phyloP scores from a whole-genome alignment of 1,140 invertebrate species.

The Drosophila littoralis region DNA sequence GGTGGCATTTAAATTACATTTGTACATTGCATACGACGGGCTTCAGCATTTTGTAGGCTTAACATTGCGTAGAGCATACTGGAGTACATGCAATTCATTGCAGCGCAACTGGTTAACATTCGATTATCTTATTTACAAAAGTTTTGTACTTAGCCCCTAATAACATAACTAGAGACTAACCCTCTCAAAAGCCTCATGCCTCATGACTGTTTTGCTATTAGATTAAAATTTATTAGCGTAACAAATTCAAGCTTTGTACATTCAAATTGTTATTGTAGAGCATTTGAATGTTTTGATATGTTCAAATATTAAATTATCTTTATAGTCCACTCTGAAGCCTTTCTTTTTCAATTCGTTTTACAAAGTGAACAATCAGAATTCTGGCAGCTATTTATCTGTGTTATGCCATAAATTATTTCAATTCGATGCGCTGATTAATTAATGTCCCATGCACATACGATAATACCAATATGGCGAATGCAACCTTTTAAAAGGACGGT shows the following conservation, averaged over 20 bases:
- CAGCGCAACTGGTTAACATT: slow-evolving; percentile 9
- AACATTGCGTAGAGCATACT: not conserved
- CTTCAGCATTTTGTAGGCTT: slow-evolving; percentile 19
- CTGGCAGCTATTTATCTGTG: slow-evolving; percentile 15
- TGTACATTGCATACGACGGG: slow-evolving; percentile 60
- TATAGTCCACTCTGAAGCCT: not conserved
- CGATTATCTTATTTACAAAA: no score
- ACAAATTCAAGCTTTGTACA: no score
- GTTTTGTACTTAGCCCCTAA: no score
- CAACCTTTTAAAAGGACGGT: slow-evolving; percentile 39
- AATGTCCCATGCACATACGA: slow-evolving; percentile 49
- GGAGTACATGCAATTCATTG: slow-evolving; percentile 3
- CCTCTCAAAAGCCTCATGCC: no score
- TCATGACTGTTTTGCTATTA: no score
- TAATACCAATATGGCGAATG: slow-evolving; percentile 53
- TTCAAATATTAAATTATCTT: not conserved
- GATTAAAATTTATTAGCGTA: no score
- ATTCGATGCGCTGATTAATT: slow-evolving; percentile 45
- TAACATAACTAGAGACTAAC: not conserved
- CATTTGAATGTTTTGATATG: not conserved
- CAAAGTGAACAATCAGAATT: not conserved
- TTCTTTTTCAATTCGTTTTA: slow-evolving; percentile 3
- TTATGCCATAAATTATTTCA: slow-evolving; percentile 57
- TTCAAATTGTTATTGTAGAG: not conserved
- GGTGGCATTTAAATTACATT: slow-evolving; percentile 74